These are phyloP conservation scores for Poecilia gillii DNA, from an alignment of 2,797 vertebrate species.

Conservation along the genomic window DNA sequence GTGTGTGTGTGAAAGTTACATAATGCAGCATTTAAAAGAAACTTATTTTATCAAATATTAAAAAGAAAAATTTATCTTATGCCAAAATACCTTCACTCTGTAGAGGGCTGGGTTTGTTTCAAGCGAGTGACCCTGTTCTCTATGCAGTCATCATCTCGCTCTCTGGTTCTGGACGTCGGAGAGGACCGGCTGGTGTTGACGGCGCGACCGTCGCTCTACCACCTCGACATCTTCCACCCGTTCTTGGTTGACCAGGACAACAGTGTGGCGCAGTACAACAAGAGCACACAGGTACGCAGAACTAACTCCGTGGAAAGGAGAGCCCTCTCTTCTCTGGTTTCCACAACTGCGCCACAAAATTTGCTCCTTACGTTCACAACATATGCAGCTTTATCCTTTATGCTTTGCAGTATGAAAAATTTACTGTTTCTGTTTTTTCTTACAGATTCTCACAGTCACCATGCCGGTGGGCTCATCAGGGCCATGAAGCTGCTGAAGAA, in stretches of 20 bases:
- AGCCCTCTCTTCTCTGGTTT: not conserved
- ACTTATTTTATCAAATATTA: not conserved
- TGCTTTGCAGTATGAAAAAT: not conserved
- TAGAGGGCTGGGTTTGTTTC: not conserved
- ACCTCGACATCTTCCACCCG: constrained; percentile 85
- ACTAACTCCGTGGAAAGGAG: not conserved
- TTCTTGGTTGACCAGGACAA: constrained; percentile 78
- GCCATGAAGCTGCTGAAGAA: constrained; percentile 45
- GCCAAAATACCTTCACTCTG: not conserved
- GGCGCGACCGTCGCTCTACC: constrained; percentile 81
- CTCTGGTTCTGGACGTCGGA: constrained; percentile 84
- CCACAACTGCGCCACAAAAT: not conserved
- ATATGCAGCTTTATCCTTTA: too few species aligned
- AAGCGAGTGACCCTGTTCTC: constrained; percentile 7
- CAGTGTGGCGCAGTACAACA: constrained; percentile 86
- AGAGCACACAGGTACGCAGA: constrained; percentile 78
- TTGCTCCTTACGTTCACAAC: too few species aligned
- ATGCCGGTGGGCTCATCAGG: constrained; percentile 66
- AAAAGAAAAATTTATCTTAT: not conserved
- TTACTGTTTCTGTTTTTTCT: constrained; percentile 13
- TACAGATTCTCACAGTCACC: constrained; percentile 76
- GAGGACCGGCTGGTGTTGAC: constrained; percentile 86
- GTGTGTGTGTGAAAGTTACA: too few species aligned
- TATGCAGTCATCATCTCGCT: constrained; percentile 68
- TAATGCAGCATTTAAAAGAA: not conserved